Base-by-base conservation (phyloP, 1,140 invertebrate genomes). In the Dryas iulia region DNA sequence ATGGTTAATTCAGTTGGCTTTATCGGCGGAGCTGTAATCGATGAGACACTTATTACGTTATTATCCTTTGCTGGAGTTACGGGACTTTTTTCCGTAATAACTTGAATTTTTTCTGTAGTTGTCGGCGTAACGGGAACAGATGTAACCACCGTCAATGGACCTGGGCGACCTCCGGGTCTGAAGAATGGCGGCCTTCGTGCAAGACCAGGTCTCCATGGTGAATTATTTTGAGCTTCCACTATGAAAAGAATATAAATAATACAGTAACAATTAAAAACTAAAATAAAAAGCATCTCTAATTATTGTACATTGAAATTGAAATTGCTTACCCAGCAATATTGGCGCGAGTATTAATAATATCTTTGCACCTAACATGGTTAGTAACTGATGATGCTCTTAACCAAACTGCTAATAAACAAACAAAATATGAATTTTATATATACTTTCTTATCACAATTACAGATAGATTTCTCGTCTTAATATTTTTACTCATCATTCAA, bases 201-300 rank as follows among this genome's bases (percentile, higher is more conserved):
- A 47, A 47, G 39, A 18, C 39, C 39, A 47, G 14, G 39, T 47
- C 39, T 47, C 8, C 35, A 8, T 52, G 47, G 24, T 28, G 39
- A 8, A 58, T 33, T 35, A 25, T 63, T 30, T 47, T 64, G 68
- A 14, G 54, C 60, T 39, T 24, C 58, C 23, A 25, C 68, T 70
- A 33, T 31, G 33, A 64, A 52, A 24, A 67, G 10, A 52, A 47
- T 3, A 25, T 28, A 52, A 52, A 52, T 52, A 52, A 39, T 26
- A 26, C 11, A 14, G 7, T 26, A 14, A 56, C 12, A 56, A 26
- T 56, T 25, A 1, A 56, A 60, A 33, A 47, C 21, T 1, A 33
- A 59, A 11, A 23, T 11, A 23, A 10, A 59, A 7, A 59, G 23
- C 21, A 7, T 31, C 0, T 31, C 28, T 58, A 10, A 59, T 33